phyloP scores from a whole-genome alignment of 2,888 invertebrate species.

The Ditula angustiorana region DNA sequence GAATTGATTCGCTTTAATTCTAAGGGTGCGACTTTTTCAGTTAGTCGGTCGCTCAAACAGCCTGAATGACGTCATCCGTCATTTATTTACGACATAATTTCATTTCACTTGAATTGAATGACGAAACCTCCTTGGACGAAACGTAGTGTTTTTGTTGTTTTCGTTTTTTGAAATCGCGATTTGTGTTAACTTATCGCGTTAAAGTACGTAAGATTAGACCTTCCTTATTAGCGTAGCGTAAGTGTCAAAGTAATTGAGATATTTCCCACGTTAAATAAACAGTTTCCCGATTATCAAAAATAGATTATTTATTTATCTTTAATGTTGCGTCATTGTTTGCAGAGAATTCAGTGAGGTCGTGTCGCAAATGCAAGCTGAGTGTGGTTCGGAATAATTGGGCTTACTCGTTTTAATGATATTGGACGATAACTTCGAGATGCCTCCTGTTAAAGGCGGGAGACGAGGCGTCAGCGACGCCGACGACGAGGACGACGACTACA shows the following conservation, averaged over 20 bases:
- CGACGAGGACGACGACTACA: constrained; percentile 90
- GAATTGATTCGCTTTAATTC: no score
- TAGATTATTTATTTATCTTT: constrained; percentile 25
- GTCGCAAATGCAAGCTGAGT: constrained; percentile 21
- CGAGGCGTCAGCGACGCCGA: constrained; percentile 86
- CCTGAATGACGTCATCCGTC: constrained; percentile 8
- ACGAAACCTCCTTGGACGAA: no score
- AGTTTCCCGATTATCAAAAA: neutral
- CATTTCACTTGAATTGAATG: constrained; percentile 2
- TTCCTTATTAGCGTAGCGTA: constrained; percentile 1
- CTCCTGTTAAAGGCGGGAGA: constrained; percentile 73
- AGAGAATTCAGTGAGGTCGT: constrained; percentile 18
- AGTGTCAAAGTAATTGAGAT: neutral
- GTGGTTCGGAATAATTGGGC: constrained; percentile 4
- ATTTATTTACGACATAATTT: neutral
- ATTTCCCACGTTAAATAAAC: neutral
- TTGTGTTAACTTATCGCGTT: neutral
- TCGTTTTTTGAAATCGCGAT: constrained; percentile 7
- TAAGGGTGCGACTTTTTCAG: no score
- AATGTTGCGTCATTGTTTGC: constrained; percentile 37
- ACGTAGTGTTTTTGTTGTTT: constrained; percentile 11
- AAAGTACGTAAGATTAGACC: neutral
- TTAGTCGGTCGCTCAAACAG: neutral
- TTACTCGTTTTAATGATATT: constrained; percentile 70
- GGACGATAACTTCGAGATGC: constrained; percentile 67